phyloP scores from a whole-genome alignment of 2,888 invertebrate genomes.

The Euzophera pinguis region DNA sequence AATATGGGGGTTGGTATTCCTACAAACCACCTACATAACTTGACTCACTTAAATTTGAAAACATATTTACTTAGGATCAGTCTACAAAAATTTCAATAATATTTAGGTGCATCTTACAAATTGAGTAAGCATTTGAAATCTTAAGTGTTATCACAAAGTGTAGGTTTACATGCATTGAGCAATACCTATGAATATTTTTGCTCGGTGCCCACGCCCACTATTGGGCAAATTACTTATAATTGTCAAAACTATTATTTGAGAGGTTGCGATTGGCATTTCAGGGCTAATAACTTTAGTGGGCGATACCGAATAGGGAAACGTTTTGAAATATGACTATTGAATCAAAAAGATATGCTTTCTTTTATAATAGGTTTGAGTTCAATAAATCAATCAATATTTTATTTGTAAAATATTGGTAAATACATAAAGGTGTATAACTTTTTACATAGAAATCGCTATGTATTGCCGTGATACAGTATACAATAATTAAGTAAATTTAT shows the following conservation, averaged over 20 bases:
- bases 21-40: too few relatives aligned
- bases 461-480: too few relatives aligned
- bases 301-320: not conserved
- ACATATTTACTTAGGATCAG: too few relatives aligned
- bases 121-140: not conserved
- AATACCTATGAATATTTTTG: constrained; percentile 3
- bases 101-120: not conserved
- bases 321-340: not conserved
- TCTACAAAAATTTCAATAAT: not conserved
- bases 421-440: too few relatives aligned
- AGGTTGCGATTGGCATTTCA: constrained; percentile 10
- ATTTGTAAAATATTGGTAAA: too few relatives aligned
- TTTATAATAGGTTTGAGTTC: too few relatives aligned
- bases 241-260: constrained; percentile 5
- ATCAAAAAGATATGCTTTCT: not conserved
- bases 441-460: too few relatives aligned
- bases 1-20: too few relatives aligned
- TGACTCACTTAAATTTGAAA: too few relatives aligned
- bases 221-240: constrained; percentile 8
- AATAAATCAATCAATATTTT: too few relatives aligned
- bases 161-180: not conserved
- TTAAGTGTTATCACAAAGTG: not conserved
- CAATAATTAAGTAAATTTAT: too few relatives aligned
- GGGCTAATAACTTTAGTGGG: not conserved
- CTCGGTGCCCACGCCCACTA: constrained; percentile 1